These are phyloP conservation scores for Sebastes glaucus DNA, from an alignment of 2,797 vertebrate species.

Conservation along the genomic window DNA sequence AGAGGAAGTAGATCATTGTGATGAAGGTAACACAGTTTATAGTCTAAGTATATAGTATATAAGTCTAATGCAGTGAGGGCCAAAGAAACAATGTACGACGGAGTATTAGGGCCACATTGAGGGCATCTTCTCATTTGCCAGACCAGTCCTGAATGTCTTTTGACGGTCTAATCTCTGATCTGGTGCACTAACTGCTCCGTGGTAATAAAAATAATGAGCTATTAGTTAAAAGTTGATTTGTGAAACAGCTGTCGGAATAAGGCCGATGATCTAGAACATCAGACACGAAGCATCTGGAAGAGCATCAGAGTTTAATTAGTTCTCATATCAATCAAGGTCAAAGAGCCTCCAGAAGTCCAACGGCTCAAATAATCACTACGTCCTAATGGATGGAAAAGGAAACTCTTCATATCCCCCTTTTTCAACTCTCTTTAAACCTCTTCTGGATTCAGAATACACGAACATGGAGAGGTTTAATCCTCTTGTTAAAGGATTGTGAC, in stretches of 20 bases:
- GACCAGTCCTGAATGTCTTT: too few species aligned
- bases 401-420: not conserved
- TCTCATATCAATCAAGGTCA: slow-evolving; percentile 18
- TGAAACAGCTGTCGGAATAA: slow-evolving; percentile 30
- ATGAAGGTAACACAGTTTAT: too few species aligned
- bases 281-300: not conserved
- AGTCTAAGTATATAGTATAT: too few species aligned
- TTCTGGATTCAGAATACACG: not conserved
- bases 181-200: too few species aligned
- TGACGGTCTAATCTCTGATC: too few species aligned
- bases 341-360: not conserved
- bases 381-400: not conserved
- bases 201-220: slow-evolving; percentile 34
- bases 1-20: too few species aligned
- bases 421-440: not conserved
- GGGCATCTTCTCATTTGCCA: too few species aligned
- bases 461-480: not conserved
- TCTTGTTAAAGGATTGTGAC: slow-evolving; percentile 9
- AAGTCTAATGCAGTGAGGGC: too few species aligned
- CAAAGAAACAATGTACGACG: rapidly evolving
- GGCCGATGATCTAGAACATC: not conserved
- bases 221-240: slow-evolving; percentile 8
- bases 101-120: too few species aligned
- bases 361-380: not conserved
- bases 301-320: slow-evolving; percentile 1